Evolutionary conservation across 2,113 vertebrate genomes (phyloP).

Genomic region (Silurus asotus): DNA sequence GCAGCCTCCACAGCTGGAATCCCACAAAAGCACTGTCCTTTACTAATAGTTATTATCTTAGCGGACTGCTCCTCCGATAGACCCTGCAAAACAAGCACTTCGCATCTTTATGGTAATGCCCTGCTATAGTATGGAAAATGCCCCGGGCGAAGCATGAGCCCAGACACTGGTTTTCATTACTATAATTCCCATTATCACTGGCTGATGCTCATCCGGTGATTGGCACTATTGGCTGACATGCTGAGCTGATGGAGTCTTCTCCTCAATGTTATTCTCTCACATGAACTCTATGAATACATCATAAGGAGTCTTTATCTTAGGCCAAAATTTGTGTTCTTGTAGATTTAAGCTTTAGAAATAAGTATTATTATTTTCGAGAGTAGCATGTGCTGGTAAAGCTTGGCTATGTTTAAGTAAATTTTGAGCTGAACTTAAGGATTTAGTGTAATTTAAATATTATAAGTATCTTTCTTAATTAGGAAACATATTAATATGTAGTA

Average conservation of each 20-base stretch:
- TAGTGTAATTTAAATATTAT: neutral
- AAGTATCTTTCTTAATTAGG: neutral
- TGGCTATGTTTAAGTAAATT: neutral
- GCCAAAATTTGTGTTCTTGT: neutral
- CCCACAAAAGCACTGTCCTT: slow-evolving; percentile 92
- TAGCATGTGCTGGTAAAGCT: neutral
- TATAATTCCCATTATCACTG: slow-evolving; percentile 79
- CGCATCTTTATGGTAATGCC: slow-evolving; percentile 88
- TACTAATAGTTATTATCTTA: slow-evolving; percentile 99
- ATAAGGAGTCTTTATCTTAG: slow-evolving; percentile 8
- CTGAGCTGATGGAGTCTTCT: slow-evolving; percentile 45
- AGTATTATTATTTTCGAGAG: neutral
- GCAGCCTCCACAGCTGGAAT: slow-evolving; percentile 93
- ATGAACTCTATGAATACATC: slow-evolving; percentile 14
- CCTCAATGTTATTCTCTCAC: slow-evolving; percentile 32
- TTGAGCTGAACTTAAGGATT: neutral
- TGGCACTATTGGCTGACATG: slow-evolving; percentile 61
- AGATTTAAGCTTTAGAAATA: slow-evolving; percentile 12
- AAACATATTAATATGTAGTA: neutral
- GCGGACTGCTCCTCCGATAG: slow-evolving; percentile 86
- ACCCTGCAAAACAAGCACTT: slow-evolving; percentile 89
- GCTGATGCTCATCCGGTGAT: slow-evolving; percentile 73
- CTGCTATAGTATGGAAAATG: slow-evolving; percentile 63
- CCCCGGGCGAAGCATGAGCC: slow-evolving; percentile 67
- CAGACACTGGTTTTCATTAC: slow-evolving; percentile 78